Evolutionary conservation across 2,888 invertebrate species (phyloP).

Genomic region (Pecten maximus): DNA sequence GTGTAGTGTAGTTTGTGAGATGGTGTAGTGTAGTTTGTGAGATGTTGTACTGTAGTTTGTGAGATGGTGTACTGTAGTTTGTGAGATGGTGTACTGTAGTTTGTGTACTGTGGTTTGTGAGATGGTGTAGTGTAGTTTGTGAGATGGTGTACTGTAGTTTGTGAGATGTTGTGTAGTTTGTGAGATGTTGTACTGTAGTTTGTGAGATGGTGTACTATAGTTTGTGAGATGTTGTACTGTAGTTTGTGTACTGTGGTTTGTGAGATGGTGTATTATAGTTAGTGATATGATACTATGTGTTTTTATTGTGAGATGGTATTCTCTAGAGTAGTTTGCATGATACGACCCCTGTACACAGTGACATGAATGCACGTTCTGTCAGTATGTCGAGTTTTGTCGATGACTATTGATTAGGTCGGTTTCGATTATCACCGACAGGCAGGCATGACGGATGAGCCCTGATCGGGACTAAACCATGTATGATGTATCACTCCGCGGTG

Average conservation of each 20-base stretch:
- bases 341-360: too few species aligned
- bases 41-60: not conserved
- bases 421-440: constrained; percentile 25
- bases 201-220: not conserved
- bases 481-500: not conserved
- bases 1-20: too few species aligned
- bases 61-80: not conserved
- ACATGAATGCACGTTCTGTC: not conserved
- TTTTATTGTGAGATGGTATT: not conserved
- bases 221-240: not conserved
- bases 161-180: not conserved
- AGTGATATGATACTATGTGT: not conserved
- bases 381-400: not conserved
- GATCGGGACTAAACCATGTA: not conserved
- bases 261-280: not conserved
- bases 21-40: not conserved
- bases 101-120: not conserved
- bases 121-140: not conserved
- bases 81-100: not conserved
- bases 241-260: not conserved
- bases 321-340: not conserved
- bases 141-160: too few species aligned
- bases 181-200: not conserved
- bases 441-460: constrained; percentile 5
- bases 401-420: not conserved